A percentile compares a stretch with the other conserved stretches of the same genome.
These are phyloP conservation scores for Rhipidura dahli DNA, from an alignment of 2,113 vertebrate genomes.

Conservation along the genomic window DNA sequence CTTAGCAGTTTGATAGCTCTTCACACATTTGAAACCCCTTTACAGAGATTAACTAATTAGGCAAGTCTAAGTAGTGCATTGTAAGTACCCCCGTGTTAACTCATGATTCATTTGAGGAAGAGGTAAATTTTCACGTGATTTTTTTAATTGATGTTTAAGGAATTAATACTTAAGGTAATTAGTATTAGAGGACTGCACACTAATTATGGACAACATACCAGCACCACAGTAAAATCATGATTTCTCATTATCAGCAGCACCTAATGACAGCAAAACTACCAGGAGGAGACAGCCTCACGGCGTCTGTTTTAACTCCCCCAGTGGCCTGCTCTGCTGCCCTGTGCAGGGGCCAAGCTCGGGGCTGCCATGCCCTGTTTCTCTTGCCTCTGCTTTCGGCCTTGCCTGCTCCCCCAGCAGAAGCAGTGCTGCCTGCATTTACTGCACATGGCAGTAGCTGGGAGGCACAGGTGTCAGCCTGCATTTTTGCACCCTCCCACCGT, in stretches of 20 bases:
- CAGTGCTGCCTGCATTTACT: neutral
- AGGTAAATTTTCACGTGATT: slow-evolving; percentile 32
- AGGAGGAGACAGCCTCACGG: neutral
- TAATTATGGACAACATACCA: slow-evolving; percentile 45
- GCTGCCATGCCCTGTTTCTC: neutral
- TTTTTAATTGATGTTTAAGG: slow-evolving; percentile 46
- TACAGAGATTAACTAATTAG: slow-evolving; percentile 54
- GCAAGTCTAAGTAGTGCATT: slow-evolving; percentile 14
- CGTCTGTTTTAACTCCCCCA: neutral
- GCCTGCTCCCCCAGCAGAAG: neutral
- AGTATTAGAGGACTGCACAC: neutral
- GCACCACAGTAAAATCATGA: neutral
- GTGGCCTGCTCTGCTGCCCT: neutral
- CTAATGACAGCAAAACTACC: slow-evolving; percentile 22
- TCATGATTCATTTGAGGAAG: slow-evolving; percentile 8
- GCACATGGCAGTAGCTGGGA: neutral
- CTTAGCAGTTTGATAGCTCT: slow-evolving; percentile 45
- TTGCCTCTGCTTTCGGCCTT: neutral
- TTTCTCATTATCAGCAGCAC: slow-evolving; percentile 14
- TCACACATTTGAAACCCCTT: slow-evolving; percentile 33
- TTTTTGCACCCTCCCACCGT: neutral
- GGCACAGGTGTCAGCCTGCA: neutral
- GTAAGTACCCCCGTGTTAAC: slow-evolving; percentile 11
- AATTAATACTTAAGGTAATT: slow-evolving; percentile 42
- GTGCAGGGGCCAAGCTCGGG: neutral